Evolutionary conservation across 2,888 invertebrate genomes (phyloP), one percentile per base, ranked within the genome.

Genomic region (Clostera curtula): DNA sequence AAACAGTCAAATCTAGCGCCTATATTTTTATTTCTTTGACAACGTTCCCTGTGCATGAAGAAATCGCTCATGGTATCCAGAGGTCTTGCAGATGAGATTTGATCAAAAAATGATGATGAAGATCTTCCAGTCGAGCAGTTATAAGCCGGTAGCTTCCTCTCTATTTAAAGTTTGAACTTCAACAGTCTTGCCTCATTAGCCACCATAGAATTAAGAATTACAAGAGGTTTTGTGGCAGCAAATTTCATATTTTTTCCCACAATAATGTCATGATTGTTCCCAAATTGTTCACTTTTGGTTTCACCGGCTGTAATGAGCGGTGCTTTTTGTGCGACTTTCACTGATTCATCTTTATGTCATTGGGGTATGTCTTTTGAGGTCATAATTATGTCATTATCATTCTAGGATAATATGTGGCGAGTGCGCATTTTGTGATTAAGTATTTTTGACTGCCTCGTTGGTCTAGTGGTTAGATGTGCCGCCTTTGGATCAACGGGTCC

Each of bases 261-360:
- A 48, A 39, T 38, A 24, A 29, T 34, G 20, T 29, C 19, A 27
- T 41, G 42, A 36, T 43, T 41, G 41, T 40, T 37, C 30, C 40
- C 37, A 49, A 51, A 47, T 49, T 43, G 35, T 29, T 27, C 30
- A 44, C 43, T 43, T 37, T 52, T 43, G 35, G 31, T 55, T 46
- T 43, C 39, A 13, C 18, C 19, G 17, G 25, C 19, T 16, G 27
- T 43, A 40, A 49, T 49, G 45, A 51, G 24, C 27, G 29, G 23
- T 30, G 31, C 24, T 40, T 33, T 25, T 30, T 22, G 27, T 31
- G 27, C 16, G 33, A 54, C 52, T 56, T 54, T 57, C 56, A 33
- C 52, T 50, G 29, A n/a, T 20, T 24, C 36, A 38, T 43, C 45
- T 49, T 43, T 44, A 36, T 55, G 48, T 56, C 44, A 56, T 43